These are phyloP conservation scores for Drosophila percnosoma DNA, from an alignment of 2,888 invertebrate genomes.

Conservation along the genomic window DNA sequence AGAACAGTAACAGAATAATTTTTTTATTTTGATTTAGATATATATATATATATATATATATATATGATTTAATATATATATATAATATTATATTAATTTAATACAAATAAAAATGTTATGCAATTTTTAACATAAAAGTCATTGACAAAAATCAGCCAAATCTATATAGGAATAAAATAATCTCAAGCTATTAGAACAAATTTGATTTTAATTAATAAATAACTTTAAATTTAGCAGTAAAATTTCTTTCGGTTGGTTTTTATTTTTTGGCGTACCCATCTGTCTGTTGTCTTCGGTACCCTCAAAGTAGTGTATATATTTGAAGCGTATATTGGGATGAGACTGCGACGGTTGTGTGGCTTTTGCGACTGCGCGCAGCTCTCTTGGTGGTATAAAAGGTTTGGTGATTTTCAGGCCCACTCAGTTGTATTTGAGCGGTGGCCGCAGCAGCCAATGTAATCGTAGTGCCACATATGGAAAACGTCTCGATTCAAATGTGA, in stretches of 20 bases:
- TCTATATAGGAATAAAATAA: too few species aligned
- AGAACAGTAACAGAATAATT: not conserved
- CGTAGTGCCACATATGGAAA: constrained; percentile 25
- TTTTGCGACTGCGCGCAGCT: constrained; percentile 16
- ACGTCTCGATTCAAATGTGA: constrained; percentile 26
- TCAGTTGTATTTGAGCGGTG: constrained; percentile 58
- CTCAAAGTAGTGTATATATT: not conserved
- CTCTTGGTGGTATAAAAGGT: constrained; percentile 61
- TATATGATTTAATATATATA: too few species aligned
- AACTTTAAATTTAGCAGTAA: not conserved
- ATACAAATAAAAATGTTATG: too few species aligned
- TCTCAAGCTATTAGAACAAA: too few species aligned
- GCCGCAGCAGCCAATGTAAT: constrained; percentile 30
- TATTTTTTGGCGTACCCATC: not conserved
- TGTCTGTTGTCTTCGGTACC: not conserved
- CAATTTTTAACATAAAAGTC: too few species aligned
- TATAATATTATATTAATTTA: too few species aligned
- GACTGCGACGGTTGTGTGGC: not conserved
- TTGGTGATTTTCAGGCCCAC: constrained; percentile 24
- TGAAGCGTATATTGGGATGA: not conserved
- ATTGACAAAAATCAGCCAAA: too few species aligned
- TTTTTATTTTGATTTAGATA: too few species aligned
- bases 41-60: too few species aligned
- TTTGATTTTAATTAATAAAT: not conserved
- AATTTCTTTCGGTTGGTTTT: not conserved